phyloP scores from a whole-genome alignment of 2,888 invertebrate genomes.

The Agrochola circellaris region DNA sequence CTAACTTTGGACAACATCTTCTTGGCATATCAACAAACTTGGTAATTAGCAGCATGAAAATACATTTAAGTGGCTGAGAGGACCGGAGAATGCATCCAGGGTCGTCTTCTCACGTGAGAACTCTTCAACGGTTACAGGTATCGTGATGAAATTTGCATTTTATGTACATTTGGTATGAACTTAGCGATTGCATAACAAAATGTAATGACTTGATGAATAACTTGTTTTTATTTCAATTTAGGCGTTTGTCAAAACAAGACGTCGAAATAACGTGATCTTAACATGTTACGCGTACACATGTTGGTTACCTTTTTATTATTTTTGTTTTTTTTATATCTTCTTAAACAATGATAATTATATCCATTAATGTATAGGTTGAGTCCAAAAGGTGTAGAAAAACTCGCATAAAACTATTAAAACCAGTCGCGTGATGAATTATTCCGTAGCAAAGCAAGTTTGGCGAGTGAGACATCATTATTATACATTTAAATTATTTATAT shows the following conservation, averaged over 20 bases:
- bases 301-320: not conserved
- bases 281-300: not conserved
- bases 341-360: slow-evolving; percentile 6
- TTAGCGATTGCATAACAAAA: not conserved
- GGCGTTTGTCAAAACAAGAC: too few species aligned
- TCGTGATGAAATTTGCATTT: not conserved
- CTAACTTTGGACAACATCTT: not conserved
- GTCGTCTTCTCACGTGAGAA: not conserved
- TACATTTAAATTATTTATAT: slow-evolving; percentile 10
- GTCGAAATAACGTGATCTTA: not conserved
- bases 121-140: not conserved
- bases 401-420: slow-evolving; percentile 36
- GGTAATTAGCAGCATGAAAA: not conserved
- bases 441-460: slow-evolving; percentile 44
- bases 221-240: not conserved
- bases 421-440: slow-evolving; percentile 29
- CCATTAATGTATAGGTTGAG: not conserved
- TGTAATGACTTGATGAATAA: not conserved
- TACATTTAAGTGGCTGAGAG: not conserved
- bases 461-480: slow-evolving; percentile 1
- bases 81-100: not conserved
- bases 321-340: not conserved
- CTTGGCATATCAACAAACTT: not conserved
- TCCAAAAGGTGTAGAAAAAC: slow-evolving; percentile 19
- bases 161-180: not conserved